Percentiles rank a stretch among this genome's conserved stretches.
Evolutionary conservation across 2,888 invertebrate genomes (phyloP).

Genomic region (Melieria picta): DNA sequence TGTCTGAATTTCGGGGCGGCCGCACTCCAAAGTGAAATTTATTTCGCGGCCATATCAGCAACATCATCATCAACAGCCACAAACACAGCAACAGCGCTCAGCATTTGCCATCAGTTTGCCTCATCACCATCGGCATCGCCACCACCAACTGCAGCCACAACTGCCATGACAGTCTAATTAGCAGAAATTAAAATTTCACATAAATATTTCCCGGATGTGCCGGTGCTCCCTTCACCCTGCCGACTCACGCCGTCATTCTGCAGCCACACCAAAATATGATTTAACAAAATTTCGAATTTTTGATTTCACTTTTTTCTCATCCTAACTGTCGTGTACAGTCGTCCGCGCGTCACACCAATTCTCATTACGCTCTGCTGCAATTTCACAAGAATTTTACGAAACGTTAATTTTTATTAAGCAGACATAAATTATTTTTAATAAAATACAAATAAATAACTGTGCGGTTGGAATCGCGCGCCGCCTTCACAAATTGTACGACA

Average conservation of each 20-base stretch:
- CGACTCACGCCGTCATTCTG: no score
- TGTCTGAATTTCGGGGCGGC: slow-evolving; percentile 24
- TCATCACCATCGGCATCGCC: not conserved
- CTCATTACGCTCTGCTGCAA: slow-evolving; percentile 49
- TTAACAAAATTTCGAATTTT: not conserved
- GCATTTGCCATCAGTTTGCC: not conserved
- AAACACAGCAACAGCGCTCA: not conserved
- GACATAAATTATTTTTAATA: slow-evolving; percentile 52
- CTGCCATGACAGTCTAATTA: slow-evolving; percentile 60
- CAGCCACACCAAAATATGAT: not conserved
- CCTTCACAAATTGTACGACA: no score
- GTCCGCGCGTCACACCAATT: slow-evolving; percentile 33
- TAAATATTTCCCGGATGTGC: slow-evolving; percentile 47
- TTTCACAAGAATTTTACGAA: slow-evolving; percentile 59
- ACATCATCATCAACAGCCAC: slow-evolving; percentile 25
- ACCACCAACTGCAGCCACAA: slow-evolving; percentile 28
- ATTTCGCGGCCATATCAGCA: slow-evolving; percentile 40
- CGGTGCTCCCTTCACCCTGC: no score
- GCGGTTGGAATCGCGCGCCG: not conserved
- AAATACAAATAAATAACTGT: slow-evolving; percentile 50
- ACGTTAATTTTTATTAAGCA: slow-evolving; percentile 61
- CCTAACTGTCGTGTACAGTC: not conserved
- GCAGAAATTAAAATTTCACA: slow-evolving; percentile 52
- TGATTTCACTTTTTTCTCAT: not conserved
- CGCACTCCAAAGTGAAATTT: slow-evolving; percentile 54